Conservation (phyloP, 2,113 vertebrate species). For the Monopterus albus region DNA sequence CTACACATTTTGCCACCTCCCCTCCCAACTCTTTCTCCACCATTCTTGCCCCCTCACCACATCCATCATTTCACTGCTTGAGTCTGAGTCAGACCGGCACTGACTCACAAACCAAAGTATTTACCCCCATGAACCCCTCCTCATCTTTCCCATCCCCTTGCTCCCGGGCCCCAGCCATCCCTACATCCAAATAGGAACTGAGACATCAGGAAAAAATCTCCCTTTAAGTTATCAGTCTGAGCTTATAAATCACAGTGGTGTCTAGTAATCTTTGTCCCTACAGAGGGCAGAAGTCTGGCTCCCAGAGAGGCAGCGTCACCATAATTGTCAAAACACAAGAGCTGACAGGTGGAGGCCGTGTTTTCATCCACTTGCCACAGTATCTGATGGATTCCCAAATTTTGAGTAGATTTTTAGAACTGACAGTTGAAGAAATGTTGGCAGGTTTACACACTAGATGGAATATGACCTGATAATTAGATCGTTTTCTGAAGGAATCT, state of each 20-base stretch:
- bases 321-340: constrained; percentile 68
- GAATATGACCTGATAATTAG: too few relatives aligned
- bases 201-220: constrained; percentile 34
- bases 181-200: constrained; percentile 39
- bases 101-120: constrained; percentile 69
- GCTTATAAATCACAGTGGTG: constrained; percentile 44
- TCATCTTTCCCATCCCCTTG: constrained; percentile 9
- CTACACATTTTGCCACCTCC: constrained; percentile 64
- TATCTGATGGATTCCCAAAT: neutral
- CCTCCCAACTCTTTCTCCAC: constrained; percentile 43
- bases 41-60: constrained; percentile 54
- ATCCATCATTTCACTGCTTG: constrained; percentile 72
- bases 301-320: constrained; percentile 10
- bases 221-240: constrained; percentile 17
- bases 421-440: too few relatives aligned
- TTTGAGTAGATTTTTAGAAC: too few relatives aligned
- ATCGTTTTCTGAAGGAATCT: too few relatives aligned
- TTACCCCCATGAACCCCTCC: constrained; percentile 1
- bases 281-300: constrained; percentile 8
- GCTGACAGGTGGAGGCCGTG: constrained; percentile 57
- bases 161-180: constrained; percentile 7
- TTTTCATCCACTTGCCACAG: constrained; percentile 8
- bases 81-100: constrained; percentile 58
- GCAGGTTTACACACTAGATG: too few relatives aligned
- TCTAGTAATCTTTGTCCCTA: constrained; percentile 27